These are phyloP conservation scores for Chrysotoxum bicinctum DNA, from an alignment of 2,888 invertebrate genomes.

Conservation along the genomic window DNA sequence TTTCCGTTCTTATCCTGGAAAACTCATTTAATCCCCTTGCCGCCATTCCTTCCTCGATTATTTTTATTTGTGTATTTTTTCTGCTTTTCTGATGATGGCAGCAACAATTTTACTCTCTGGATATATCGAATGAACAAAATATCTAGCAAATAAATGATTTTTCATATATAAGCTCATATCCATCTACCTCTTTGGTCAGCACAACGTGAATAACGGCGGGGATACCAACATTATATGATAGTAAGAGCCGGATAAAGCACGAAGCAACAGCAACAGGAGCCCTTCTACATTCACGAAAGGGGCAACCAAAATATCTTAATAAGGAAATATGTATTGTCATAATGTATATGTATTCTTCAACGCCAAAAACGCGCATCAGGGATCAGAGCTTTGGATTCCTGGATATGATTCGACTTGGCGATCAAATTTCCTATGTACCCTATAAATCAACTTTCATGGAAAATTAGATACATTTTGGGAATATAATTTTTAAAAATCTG, in stretches of 20 bases:
- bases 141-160: constrained; percentile 67
- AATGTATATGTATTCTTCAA: too few species aligned
- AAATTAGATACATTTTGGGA: too few species aligned
- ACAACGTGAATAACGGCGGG: constrained; percentile 27
- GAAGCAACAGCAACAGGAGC: background rate
- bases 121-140: constrained; percentile 44
- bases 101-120: constrained; percentile 58
- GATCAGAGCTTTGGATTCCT: too few species aligned
- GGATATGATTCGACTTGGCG: too few species aligned
- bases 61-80: constrained; percentile 5
- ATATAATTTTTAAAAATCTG: too few species aligned
- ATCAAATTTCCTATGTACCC: too few species aligned
- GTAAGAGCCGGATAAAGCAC: background rate
- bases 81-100: constrained; percentile 17
- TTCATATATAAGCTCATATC: constrained; percentile 70
- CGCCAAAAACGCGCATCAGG: too few species aligned
- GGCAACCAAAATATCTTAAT: background rate
- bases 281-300: background rate
- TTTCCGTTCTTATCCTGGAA: constrained; percentile 42
- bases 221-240: constrained; percentile 26
- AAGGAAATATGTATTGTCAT: too few species aligned
- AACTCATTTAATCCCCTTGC: constrained; percentile 34
- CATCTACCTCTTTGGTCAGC: constrained; percentile 58
- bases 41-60: background rate
- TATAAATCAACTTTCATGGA: too few species aligned